A percentile compares a stretch with the other conserved stretches of the same genome.
These are phyloP conservation scores for Andrena hattorfiana DNA, from an alignment of 2,888 invertebrate genomes.

Conservation along the genomic window DNA sequence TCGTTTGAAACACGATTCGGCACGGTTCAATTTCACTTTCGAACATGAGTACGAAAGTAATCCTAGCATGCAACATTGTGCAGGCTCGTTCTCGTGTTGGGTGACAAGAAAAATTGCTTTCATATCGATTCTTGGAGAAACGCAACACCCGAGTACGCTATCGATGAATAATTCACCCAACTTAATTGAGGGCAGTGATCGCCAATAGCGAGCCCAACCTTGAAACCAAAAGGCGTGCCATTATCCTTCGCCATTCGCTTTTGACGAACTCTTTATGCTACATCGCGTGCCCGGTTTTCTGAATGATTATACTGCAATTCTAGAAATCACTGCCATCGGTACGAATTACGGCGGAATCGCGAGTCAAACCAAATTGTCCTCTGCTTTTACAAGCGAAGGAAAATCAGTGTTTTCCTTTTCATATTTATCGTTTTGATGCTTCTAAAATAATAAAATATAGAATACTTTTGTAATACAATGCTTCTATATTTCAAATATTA, in stretches of 20 bases:
- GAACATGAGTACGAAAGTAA: slow-evolving; percentile 54
- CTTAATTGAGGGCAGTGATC: neutral
- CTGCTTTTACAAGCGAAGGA: neutral
- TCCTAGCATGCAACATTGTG: slow-evolving; percentile 39
- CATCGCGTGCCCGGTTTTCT: neutral
- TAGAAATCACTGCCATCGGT: slow-evolving; percentile 14
- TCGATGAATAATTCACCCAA: slow-evolving; percentile 6
- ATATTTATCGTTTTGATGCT: neutral
- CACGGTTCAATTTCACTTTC: slow-evolving; percentile 60
- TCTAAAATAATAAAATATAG: neutral
- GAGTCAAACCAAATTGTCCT: neutral
- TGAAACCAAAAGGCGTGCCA: neutral
- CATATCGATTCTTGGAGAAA: slow-evolving; percentile 29
- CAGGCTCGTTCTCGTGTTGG: slow-evolving; percentile 35
- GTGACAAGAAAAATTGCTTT: slow-evolving; percentile 41
- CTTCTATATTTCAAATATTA: neutral
- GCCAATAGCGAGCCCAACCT: neutral
- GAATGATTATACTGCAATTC: neutral
- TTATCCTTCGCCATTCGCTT: neutral
- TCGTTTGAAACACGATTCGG: slow-evolving; percentile 51
- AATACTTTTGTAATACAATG: neutral
- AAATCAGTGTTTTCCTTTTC: neutral
- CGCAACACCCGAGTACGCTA: slow-evolving; percentile 14
- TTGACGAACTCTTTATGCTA: neutral
- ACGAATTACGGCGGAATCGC: neutral